Base-by-base conservation (phyloP, 2,797 vertebrate species). In the Meda fulgida region DNA sequence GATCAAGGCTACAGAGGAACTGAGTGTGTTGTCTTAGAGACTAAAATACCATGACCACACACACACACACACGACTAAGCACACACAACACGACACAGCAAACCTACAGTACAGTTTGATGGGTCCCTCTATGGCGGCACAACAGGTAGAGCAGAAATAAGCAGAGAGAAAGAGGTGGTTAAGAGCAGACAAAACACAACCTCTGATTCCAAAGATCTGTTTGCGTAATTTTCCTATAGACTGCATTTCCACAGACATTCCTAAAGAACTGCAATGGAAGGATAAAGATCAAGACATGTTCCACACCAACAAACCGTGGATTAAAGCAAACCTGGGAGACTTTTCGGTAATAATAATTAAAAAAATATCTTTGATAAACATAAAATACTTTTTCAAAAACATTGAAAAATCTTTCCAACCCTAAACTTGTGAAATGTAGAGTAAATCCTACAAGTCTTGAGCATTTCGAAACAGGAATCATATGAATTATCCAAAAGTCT, bases 101-200 rank as follows among this genome's bases (percentile, higher is more conserved):
- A 95, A 99, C 98, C 97, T 99, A 99, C 98, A 99, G 97, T 97
- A 99, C 91, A 99, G 97, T 94, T 99, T 99, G 97, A 99, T 99
- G 93, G 98, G 98, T 96, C 98, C 98, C 63, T 99, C 98, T 99
- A 94, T 92, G 95, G 92, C 89, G 91, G 97, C 96, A 95, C 91
- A 93, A 92, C 94, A 91, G 78, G 60, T 38, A 66, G 75, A 85
- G 71, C 77, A 84, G 40, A 88, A 70, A 82, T 16, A 87, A 77
- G 58, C 8, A 84, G 16, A 87, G 53, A 86, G 23, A 78, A 84
- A 88, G n/a, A 80, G 63, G 66, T 58, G 23, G 46, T 88, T 85
- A 80, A 80, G 58, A 81, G 65, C 46, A 83, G 34, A 43, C 29
- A 11, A 73, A 79, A 82, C 81, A 48, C 3, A 36, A 60, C 34